Base-by-base conservation (phyloP, 1,140 invertebrate genomes). In the Drosophila kikkawai region DNA sequence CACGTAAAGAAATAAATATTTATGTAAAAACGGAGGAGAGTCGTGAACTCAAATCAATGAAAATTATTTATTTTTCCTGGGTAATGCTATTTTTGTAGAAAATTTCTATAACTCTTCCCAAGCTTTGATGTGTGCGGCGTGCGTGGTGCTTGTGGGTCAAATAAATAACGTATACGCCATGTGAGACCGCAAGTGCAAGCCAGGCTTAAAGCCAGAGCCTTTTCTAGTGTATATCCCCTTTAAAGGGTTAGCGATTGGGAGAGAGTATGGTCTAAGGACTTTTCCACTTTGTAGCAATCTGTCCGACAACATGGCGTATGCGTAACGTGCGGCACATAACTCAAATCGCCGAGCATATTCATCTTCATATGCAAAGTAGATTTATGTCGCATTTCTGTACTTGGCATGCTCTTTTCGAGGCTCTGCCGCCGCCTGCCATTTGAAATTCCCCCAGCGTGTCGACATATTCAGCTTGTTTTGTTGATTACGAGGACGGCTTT, bases 271-370 rank as follows among this genome's bases (percentile, higher is more conserved):
- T 29, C 53, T 66, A 44, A 66, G 66, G 36, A 41, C 37, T 69
- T 8, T n/a, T 12, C 63, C 36, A 69, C 36, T 69, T 68, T 60
- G 47, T 68, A 59, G 58, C 53, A 79, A 61, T 79, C 45, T 39
- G 22, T 17, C 56, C 32, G 57, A 19, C 50, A 44, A 80, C 78
- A 80, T 80, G 36, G 78, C 78, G 78, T 80, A 80, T 80, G 70
- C 63, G 63, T 65, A 80, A 58, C 56, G 53, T 44, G 77, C 36
- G 34, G 19, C 37, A 66, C 68, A 59, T 47, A 79, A 65, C 53
- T 79, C 59, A 71, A 58, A 77, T 45, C 45, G 29, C 50, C 32
- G 22, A 29, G 22, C 51, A 36, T 22, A 68, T 71, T 60, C 32
- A 60, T 68, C 42, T 57, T 26, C 53, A 39, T 77, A 68, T 39